Evolutionary conservation across 2,797 vertebrate genomes (phyloP).

Genomic region (Catostomus latipinnis): DNA sequence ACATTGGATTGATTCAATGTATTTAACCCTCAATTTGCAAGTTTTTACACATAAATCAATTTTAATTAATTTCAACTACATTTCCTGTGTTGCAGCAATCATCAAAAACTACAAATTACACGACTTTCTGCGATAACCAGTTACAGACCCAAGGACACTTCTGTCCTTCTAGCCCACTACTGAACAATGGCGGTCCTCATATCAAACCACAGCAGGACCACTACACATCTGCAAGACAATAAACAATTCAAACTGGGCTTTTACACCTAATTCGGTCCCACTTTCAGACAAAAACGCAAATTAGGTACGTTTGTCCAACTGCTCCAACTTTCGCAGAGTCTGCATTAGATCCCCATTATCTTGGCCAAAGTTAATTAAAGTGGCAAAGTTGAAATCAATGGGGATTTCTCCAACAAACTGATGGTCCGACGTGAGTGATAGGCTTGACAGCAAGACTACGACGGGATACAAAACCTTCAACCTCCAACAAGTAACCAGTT

Average conservation of each 20-base stretch:
- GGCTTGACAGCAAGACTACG: constrained; percentile 83
- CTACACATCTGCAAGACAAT: constrained; percentile 80
- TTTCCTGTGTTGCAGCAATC: not conserved
- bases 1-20: constrained; percentile 33
- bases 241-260: constrained; percentile 78
- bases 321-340: constrained; percentile 71
- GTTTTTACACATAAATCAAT: constrained; percentile 37
- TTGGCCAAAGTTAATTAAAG: constrained; percentile 85
- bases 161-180: constrained; percentile 65
- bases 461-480: constrained; percentile 78
- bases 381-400: constrained; percentile 79
- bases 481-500: constrained; percentile 66
- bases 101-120: constrained; percentile 40
- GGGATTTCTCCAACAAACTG: constrained; percentile 76
- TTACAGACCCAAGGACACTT: constrained; percentile 51
- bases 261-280: constrained; percentile 77
- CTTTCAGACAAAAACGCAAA: constrained; percentile 74
- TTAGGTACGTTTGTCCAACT: constrained; percentile 67
- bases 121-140: constrained; percentile 25
- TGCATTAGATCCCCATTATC: constrained; percentile 76
- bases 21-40: constrained; percentile 42
- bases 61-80: not conserved
- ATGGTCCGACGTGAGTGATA: constrained; percentile 74
- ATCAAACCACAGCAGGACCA: constrained; percentile 77
- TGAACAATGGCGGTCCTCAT: constrained; percentile 74